Evolutionary conservation across 2,797 vertebrate genomes (phyloP).

Genomic region (Bucorvus abyssinicus): DNA sequence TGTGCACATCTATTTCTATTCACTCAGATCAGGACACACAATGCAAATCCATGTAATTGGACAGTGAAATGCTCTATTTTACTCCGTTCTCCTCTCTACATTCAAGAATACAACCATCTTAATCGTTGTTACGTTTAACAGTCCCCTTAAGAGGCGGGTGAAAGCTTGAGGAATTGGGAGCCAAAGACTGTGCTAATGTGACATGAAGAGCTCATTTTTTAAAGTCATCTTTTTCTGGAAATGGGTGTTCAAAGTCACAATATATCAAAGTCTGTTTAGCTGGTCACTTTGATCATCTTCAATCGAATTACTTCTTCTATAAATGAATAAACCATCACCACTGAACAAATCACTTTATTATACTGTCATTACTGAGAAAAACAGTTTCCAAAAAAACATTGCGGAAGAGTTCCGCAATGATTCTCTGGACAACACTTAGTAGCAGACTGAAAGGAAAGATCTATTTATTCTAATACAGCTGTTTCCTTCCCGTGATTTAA

Average conservation of each 20-base stretch:
- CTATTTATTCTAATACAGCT: background rate
- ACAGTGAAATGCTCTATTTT: background rate
- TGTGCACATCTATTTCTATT: background rate
- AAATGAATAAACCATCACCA: background rate
- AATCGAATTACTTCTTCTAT: background rate
- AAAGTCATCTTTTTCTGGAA: background rate
- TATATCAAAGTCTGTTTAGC: background rate
- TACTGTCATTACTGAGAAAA: background rate
- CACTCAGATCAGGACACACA: background rate
- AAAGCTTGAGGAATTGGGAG: background rate
- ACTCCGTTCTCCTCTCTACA: background rate
- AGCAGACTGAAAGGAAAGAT: background rate
- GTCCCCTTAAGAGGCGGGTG: background rate
- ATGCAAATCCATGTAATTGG: background rate
- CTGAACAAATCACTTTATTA: background rate
- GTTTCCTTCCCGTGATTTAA: background rate
- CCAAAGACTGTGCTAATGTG: fast-evolving
- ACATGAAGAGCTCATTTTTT: background rate
- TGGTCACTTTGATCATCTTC: background rate
- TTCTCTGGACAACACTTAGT: background rate
- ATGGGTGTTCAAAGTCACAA: background rate
- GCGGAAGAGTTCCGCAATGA: background rate
- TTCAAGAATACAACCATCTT: background rate
- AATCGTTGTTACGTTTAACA: background rate
- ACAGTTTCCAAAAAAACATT: background rate